These are phyloP conservation scores for Drosophila mimica DNA, from an alignment of 2,888 invertebrate species.

Conservation along the genomic window DNA sequence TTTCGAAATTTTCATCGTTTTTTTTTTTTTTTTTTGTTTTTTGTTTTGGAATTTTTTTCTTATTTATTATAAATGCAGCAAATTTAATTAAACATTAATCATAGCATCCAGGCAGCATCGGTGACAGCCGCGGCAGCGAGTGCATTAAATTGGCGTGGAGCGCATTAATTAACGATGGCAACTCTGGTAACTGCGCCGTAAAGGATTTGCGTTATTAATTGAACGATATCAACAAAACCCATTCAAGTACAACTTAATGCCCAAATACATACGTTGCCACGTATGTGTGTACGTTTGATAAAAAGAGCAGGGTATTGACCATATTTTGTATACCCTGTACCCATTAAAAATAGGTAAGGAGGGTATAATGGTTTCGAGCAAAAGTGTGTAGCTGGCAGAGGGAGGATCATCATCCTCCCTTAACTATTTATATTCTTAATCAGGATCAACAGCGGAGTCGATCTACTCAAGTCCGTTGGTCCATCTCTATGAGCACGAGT, in stretches of 20 bases:
- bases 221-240: slow-evolving; percentile 45
- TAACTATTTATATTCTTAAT: background rate
- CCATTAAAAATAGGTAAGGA: background rate
- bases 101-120: slow-evolving; percentile 37
- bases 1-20: slow-evolving; percentile 17
- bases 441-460: background rate
- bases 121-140: slow-evolving; percentile 31
- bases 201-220: slow-evolving; percentile 75
- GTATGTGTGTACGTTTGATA: background rate
- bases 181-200: slow-evolving; percentile 62
- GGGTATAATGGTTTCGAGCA: no score
- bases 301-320: background rate
- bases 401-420: background rate
- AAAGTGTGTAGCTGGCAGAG: background rate
- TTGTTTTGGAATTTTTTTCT: slow-evolving; percentile 18
- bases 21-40: slow-evolving; percentile 10
- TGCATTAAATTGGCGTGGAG: slow-evolving; percentile 62
- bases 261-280: background rate
- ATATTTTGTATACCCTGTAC: background rate
- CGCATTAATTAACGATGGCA: slow-evolving; percentile 70
- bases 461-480: background rate
- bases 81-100: slow-evolving; percentile 77
- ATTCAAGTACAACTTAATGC: slow-evolving; percentile 23
- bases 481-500: background rate
- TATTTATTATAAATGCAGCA: slow-evolving; percentile 42